Percentiles rank a stretch among this genome's conserved stretches.
Evolutionary conservation across 2,113 vertebrate species (phyloP).

Genomic region (Psittacula cyanocephala): DNA sequence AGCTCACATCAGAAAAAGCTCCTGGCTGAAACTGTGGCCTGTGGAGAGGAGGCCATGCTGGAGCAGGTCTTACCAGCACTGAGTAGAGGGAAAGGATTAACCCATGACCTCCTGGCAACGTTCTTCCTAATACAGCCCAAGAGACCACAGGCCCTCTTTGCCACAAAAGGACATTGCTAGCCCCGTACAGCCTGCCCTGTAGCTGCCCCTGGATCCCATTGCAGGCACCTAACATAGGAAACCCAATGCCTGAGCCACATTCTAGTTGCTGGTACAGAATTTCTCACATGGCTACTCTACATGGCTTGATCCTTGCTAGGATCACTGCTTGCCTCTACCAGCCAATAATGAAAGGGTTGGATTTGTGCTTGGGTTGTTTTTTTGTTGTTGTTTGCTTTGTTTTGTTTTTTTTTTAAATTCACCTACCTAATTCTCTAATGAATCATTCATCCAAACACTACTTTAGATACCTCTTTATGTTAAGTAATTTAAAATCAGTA

Average conservation of each 20-base stretch:
- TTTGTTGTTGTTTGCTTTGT: neutral
- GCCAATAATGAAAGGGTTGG: neutral
- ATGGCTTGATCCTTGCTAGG: neutral
- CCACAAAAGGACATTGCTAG: neutral
- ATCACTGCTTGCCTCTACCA: neutral
- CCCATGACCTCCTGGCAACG: neutral
- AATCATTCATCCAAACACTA: neutral
- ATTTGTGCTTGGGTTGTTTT: neutral
- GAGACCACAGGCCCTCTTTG: neutral
- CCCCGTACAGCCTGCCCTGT: neutral
- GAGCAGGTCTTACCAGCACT: neutral
- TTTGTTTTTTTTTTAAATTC: neutral
- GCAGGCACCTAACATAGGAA: neutral
- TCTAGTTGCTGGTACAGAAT: neutral
- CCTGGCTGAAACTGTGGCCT: neutral
- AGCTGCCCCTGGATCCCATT: neutral
- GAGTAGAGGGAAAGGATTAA: neutral
- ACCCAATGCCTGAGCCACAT: no score
- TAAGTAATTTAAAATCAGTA: neutral
- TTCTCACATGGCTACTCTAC: neutral
- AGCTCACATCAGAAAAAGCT: rapidly evolving
- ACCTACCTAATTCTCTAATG: neutral
- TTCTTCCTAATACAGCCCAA: neutral
- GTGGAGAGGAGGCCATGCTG: neutral
- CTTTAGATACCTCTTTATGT: neutral